phyloP scores from a whole-genome alignment of 2,113 vertebrate species.

The Irena cyanogastra region DNA sequence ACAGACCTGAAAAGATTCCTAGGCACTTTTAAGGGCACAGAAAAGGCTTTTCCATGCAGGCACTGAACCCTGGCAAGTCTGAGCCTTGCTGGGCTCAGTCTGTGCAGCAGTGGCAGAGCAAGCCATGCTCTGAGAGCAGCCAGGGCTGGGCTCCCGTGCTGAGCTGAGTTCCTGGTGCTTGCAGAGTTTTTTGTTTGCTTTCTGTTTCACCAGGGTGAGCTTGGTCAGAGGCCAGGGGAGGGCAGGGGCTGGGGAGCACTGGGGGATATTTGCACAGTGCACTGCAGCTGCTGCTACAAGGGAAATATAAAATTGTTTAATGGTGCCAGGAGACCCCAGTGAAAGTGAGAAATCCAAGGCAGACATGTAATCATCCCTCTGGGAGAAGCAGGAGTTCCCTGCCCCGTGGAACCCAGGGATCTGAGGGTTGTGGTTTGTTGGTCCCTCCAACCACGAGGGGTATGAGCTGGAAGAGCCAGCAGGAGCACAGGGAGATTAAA shows the following conservation, averaged over 20 bases:
- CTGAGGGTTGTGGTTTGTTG: not conserved
- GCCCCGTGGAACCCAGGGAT: not conserved
- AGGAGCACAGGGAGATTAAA: not conserved
- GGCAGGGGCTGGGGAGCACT: not conserved
- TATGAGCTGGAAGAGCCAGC: not conserved
- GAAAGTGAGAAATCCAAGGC: not conserved
- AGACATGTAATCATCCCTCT: not conserved
- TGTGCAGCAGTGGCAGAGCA: not conserved
- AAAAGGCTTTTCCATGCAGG: accelerated
- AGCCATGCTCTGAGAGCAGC: accelerated
- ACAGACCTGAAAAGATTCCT: not conserved
- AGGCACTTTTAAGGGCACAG: not conserved
- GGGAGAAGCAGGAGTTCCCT: not conserved
- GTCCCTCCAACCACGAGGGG: not conserved
- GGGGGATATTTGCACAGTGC: not conserved
- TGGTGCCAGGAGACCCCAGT: not conserved
- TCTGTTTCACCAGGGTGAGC: not conserved
- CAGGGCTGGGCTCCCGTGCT: not conserved
- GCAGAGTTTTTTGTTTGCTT: not conserved
- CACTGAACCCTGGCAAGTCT: not conserved
- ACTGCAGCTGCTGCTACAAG: not conserved
- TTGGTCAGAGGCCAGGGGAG: not conserved
- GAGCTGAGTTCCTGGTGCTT: not conserved
- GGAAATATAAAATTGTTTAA: not conserved
- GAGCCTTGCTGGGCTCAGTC: not conserved